A percentile compares a stretch with the other conserved stretches of the same genome.
phyloP scores from a whole-genome alignment of 2,797 vertebrate genomes.

The Galaxias olidus region DNA sequence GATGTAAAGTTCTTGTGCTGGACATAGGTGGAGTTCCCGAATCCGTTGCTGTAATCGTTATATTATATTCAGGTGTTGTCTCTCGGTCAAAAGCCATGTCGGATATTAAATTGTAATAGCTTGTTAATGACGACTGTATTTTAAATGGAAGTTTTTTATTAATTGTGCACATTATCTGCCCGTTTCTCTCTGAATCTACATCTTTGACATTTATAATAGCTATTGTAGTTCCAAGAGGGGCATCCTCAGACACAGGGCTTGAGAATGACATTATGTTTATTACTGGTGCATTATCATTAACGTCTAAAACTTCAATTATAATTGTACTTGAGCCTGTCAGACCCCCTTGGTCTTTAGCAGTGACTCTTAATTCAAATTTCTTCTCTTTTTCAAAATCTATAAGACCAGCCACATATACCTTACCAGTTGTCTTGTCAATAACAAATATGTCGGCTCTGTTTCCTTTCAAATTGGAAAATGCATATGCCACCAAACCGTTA shows the following conservation, averaged over 20 bases:
- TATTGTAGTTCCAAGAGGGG: conserved; percentile 37
- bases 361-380: conserved; percentile 47
- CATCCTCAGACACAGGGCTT: conserved; percentile 22
- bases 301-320: conserved; percentile 55
- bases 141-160: conserved; percentile 26
- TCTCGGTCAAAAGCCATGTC: conserved; percentile 31
- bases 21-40: conserved; percentile 24
- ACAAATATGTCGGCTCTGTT: conserved; percentile 14
- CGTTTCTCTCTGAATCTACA: conserved; percentile 57
- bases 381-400: conserved; percentile 58
- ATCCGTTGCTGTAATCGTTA: conserved; percentile 29
- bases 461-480: conserved; percentile 21
- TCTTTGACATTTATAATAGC: conserved; percentile 45
- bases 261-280: conserved; percentile 29
- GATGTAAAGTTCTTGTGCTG: conserved; percentile 20
- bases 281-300: conserved; percentile 34
- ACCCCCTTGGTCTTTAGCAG: conserved; percentile 56
- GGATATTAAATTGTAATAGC: conserved; percentile 37
- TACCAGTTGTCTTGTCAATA: conserved; percentile 17
- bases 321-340: conserved; percentile 51
- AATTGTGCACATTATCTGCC: conserved; percentile 59
- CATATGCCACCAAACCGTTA: conserved; percentile 8
- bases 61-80: conserved; percentile 29
- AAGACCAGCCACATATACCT: conserved; percentile 3
- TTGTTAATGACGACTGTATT: conserved; percentile 27